Percentiles rank a stretch among this genome's conserved stretches.
These are phyloP conservation scores for Hoplodrina ambigua DNA, from an alignment of 2,888 invertebrate genomes.

Conservation along the genomic window DNA sequence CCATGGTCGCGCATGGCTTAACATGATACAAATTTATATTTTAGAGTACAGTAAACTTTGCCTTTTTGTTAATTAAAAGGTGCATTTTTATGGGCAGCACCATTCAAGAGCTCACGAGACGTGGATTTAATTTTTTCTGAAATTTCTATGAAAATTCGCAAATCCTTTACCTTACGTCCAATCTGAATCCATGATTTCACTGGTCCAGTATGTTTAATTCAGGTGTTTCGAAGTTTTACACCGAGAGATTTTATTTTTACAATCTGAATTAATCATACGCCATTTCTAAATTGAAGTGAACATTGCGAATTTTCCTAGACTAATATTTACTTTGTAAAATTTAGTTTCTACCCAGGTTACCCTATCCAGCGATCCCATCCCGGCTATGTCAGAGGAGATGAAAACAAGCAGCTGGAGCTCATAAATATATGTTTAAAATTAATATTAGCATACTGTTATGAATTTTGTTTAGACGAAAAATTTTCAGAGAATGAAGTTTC, in stretches of 20 bases:
- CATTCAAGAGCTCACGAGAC: slow-evolving; percentile 86
- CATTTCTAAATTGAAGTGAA: slow-evolving; percentile 20
- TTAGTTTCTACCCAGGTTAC: slow-evolving; percentile 86
- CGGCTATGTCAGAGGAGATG: slow-evolving; percentile 86
- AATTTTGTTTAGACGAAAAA: slow-evolving; percentile 26
- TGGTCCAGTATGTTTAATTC: slow-evolving; percentile 44
- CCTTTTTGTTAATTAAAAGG: slow-evolving; percentile 73
- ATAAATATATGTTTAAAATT: slow-evolving; percentile 57
- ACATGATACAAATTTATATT: slow-evolving; percentile 72
- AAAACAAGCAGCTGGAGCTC: slow-evolving; percentile 90
- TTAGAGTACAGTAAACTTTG: slow-evolving; percentile 70
- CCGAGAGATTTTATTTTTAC: not conserved
- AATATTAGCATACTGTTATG: slow-evolving; percentile 38
- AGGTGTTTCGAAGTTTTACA: slow-evolving; percentile 16
- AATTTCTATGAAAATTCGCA: slow-evolving; percentile 77
- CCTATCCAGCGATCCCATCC: slow-evolving; percentile 89
- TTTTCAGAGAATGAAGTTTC: slow-evolving; percentile 40
- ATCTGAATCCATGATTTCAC: slow-evolving; percentile 27
- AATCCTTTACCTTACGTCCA: slow-evolving; percentile 53
- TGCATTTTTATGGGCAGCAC: slow-evolving; percentile 88
- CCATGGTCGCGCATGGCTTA: slow-evolving; percentile 86
- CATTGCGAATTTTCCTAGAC: slow-evolving; percentile 78
- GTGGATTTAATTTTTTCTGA: slow-evolving; percentile 73
- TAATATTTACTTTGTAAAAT: slow-evolving; percentile 75
- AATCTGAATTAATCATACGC: slow-evolving; percentile 50